phyloP scores from a whole-genome alignment of 2,113 vertebrate species.

The Tichodroma muraria region DNA sequence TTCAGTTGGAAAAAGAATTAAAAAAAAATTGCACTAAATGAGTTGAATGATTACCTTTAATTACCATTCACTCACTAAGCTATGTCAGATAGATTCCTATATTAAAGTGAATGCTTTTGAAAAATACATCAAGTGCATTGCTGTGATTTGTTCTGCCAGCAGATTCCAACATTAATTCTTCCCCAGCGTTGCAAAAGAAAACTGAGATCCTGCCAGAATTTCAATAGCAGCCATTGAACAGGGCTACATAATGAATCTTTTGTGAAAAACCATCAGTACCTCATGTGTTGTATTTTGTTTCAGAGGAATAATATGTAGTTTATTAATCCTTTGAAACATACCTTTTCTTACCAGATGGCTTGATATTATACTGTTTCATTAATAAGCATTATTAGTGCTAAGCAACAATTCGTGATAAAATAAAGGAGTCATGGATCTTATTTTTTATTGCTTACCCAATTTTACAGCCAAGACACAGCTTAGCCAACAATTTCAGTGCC shows the following conservation, averaged over 20 bases:
- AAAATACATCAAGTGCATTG: slow-evolving; percentile 51
- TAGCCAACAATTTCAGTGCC: neutral
- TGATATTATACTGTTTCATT: neutral
- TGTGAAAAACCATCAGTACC: neutral
- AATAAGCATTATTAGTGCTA: neutral
- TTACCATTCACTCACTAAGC: slow-evolving; percentile 16
- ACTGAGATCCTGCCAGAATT: slow-evolving; percentile 9
- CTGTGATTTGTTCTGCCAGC: slow-evolving; percentile 38
- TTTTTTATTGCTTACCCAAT: neutral
- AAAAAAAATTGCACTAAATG: neutral
- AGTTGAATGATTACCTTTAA: slow-evolving; percentile 52
- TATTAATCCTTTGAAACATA: neutral
- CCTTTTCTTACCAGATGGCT: neutral
- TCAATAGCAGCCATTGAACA: slow-evolving; percentile 7
- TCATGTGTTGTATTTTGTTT: slow-evolving; percentile 8
- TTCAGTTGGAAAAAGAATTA: neutral
- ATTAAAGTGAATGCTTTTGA: slow-evolving; percentile 48
- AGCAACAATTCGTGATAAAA: neutral
- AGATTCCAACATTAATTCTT: slow-evolving; percentile 50
- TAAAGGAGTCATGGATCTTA: neutral
- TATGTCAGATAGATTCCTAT: slow-evolving; percentile 29
- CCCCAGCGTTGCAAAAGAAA: neutral
- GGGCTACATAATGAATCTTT: slow-evolving; percentile 4
- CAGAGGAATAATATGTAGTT: neutral
- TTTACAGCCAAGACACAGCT: neutral